Base-by-base conservation (phyloP, 2,888 invertebrate species). In the Lapara coniferarum region DNA sequence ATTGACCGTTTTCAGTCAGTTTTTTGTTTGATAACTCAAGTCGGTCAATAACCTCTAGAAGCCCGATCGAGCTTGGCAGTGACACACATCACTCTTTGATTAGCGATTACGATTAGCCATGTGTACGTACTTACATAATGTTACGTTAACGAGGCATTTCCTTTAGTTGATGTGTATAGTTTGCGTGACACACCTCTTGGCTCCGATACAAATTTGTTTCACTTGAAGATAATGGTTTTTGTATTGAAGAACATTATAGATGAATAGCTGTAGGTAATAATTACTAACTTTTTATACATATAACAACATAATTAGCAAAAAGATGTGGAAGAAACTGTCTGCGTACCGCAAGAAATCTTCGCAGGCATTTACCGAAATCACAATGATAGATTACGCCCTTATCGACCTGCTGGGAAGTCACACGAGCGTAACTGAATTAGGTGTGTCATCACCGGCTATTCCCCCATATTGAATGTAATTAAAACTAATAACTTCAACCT, bases 11-110 rank as follows among this genome's bases (percentile, higher is more conserved):
- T 59, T 63, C 16, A 13, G 6, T 63, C 49, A 12, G 19, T 13
- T 49, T 25, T 19, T 63, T 63, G 49, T 46, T 5, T n/a, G n/a
- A 46, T 49, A 13, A 16, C n/a, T 63, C 13, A 46, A 19, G 7
- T 55, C 49, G 49, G 46, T 19, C 63, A 63, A 77, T 78, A 77
- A 78, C 78, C 75, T 76, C 71, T 37, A 73, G 70, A 74, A 75
- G 77, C 75, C 73, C 10, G 70, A 59, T 46, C 67, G 83, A 74
- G 82, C 84, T 83, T 84, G 84, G 75, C 83, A 81, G 68, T 82
- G 83, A 75, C 77, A 79, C 69, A 77, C 70, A 66, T 66, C 14
- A 73, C 70, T 75, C 74, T 78, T 78, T 75, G 78, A 77, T 74
- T 70, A 75, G 67, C 75, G 71, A 75, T 78, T 77, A 78, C 73